Percentiles rank a stretch among this genome's conserved stretches.
These are phyloP conservation scores for Numenius arquata DNA, from an alignment of 2,113 vertebrate species.

Conservation along the genomic window DNA sequence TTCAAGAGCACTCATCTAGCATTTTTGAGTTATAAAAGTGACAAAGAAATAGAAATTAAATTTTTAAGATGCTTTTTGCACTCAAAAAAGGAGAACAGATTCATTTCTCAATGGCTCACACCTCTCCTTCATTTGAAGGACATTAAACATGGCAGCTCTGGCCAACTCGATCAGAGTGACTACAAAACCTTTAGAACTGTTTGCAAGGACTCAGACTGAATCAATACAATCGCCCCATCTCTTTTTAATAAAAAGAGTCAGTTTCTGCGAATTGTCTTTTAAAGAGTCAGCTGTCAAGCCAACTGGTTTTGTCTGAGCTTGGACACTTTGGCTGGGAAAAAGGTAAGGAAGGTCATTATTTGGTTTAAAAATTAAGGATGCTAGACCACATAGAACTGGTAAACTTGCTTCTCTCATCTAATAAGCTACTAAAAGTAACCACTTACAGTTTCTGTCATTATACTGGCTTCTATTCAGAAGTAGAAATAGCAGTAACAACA, in stretches of 20 bases:
- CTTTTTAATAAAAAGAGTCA: neutral
- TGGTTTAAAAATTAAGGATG: neutral
- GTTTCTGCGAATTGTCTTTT: neutral
- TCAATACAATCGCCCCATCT: neutral
- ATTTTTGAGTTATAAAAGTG: neutral
- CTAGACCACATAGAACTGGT: neutral
- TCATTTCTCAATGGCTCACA: constrained; percentile 47
- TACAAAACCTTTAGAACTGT: neutral
- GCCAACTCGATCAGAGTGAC: neutral
- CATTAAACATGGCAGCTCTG: neutral
- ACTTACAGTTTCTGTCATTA: neutral
- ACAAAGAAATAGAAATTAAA: constrained; percentile 24
- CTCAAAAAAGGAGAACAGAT: neutral
- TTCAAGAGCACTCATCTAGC: neutral
- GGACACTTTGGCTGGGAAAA: neutral
- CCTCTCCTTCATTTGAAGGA: neutral
- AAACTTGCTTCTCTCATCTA: neutral
- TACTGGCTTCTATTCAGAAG: neutral
- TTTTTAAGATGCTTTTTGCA: constrained; percentile 57
- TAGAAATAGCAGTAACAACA: neutral
- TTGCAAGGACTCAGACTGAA: neutral
- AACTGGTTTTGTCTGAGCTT: neutral
- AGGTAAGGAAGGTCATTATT: neutral
- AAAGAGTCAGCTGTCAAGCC: neutral
- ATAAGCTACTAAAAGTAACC: neutral